Base-by-base conservation (phyloP, 2,113 vertebrate species). In the Chrysochloris asiatica region DNA sequence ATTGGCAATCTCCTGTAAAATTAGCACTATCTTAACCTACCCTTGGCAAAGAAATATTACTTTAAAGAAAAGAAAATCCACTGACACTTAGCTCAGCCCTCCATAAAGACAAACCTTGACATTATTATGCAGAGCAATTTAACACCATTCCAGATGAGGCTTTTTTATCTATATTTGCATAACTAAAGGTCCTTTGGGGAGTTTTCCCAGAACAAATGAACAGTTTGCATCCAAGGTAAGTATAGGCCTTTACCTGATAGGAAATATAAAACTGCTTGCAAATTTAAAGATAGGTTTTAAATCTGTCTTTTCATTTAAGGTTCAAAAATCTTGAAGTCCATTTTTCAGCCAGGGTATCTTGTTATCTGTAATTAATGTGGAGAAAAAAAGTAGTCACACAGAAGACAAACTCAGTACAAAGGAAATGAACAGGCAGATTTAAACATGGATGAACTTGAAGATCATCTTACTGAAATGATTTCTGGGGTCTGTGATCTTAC, bases 101-200 rank as follows among this genome's bases (percentile, higher is more conserved):
- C 13, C 30, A 36, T 47, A 28, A 48, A 86, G 43, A 47, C 63
- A 56, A 30, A 13, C 45, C 67, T 65, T 14, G 77, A 88, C 52
- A 12, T 26, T 61, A 41, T 33, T 26, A 54, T 67, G 78, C 77
- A 38, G 30, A 59, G 45, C n/a, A 75, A 50, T 45, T 75, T 26
- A 65, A 83, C 83, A 45, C 36, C 71, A 76, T 78, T 86, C 63
- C 81, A 75, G 76, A 73, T 69, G 30, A 86, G 76, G 43, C 22
- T 41, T 38, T 96, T 86, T 80, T 75, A 88, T 80, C 71, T 86
- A 6, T 4, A 83, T 92, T 93, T 95, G 80, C 91, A 72, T 75
- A 71, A 63, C 56, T 47, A 65, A 90, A 71, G 11, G 14, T 94
- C 76, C 50, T 92, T 76, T 43, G 76, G 63, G 92, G 76, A 41